Evolutionary conservation across 2,113 vertebrate species (phyloP).

Genomic region (Cinclus mexicanus): DNA sequence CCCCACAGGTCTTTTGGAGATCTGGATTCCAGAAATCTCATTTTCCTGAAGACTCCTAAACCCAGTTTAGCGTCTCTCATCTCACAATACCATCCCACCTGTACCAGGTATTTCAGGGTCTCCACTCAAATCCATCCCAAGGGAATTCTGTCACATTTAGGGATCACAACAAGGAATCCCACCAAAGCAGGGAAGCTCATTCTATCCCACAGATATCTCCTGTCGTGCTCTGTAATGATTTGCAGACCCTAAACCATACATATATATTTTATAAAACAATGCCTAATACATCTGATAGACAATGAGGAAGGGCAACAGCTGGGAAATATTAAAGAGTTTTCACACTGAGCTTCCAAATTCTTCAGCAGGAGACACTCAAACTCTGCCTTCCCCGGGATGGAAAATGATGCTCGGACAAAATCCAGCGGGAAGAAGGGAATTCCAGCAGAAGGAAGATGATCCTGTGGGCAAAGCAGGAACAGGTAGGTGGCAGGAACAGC

Average conservation of each 20-base stretch:
- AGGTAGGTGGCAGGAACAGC: not conserved
- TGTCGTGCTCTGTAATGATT: not conserved
- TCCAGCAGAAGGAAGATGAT: accelerated
- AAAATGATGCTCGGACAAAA: accelerated
- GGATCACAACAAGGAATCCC: not conserved
- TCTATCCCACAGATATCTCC: not conserved
- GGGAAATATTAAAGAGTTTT: not conserved
- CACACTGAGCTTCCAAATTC: not conserved
- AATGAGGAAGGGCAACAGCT: conserved; percentile 8
- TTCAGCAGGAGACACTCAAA: not conserved
- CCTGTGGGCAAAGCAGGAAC: not conserved
- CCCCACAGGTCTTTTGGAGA: not conserved
- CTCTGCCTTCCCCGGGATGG: not conserved
- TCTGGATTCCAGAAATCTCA: not conserved
- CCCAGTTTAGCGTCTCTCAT: accelerated
- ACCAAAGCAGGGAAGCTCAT: not conserved
- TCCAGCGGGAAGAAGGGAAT: not conserved
- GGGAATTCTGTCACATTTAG: not conserved
- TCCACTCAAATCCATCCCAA: accelerated
- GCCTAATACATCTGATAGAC: not conserved
- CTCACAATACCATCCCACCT: not conserved
- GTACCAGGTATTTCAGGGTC: not conserved
- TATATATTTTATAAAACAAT: not conserved
- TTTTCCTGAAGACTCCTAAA: not conserved
- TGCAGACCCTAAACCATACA: not conserved